Evolutionary conservation across 2,113 vertebrate genomes (phyloP).

Genomic region (Numida meleagris): DNA sequence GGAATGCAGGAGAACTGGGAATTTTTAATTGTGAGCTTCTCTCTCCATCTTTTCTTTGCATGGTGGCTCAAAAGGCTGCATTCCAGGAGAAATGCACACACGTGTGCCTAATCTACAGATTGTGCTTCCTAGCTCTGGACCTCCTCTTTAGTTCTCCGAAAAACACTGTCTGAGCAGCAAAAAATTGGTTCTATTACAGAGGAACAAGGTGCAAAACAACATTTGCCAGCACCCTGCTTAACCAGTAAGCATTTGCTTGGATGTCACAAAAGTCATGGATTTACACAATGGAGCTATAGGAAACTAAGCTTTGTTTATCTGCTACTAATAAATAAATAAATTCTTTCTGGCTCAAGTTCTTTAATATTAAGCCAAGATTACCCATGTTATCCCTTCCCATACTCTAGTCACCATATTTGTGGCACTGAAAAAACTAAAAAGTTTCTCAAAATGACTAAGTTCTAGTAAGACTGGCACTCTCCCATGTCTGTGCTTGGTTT

Average conservation of each 20-base stretch:
- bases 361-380: background rate
- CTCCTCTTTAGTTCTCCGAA: background rate
- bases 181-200: background rate
- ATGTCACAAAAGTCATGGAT: background rate
- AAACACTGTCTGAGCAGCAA: background rate
- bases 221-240: background rate
- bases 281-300: background rate
- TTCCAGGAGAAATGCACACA: background rate
- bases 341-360: background rate
- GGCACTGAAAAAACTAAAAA: background rate
- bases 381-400: background rate
- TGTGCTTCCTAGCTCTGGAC: background rate
- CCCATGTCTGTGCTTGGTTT: background rate
- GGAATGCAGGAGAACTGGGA: background rate
- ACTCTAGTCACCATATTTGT: background rate
- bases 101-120: background rate
- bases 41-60: background rate
- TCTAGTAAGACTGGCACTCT: background rate
- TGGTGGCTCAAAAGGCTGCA: background rate
- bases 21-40: background rate
- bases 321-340: background rate
- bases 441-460: background rate
- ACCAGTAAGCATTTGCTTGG: background rate
- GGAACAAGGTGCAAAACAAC: background rate
- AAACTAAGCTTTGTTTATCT: background rate